These are phyloP conservation scores for Sphaeridia pumilis DNA, from an alignment of 2,888 invertebrate genomes.

Conservation along the genomic window DNA sequence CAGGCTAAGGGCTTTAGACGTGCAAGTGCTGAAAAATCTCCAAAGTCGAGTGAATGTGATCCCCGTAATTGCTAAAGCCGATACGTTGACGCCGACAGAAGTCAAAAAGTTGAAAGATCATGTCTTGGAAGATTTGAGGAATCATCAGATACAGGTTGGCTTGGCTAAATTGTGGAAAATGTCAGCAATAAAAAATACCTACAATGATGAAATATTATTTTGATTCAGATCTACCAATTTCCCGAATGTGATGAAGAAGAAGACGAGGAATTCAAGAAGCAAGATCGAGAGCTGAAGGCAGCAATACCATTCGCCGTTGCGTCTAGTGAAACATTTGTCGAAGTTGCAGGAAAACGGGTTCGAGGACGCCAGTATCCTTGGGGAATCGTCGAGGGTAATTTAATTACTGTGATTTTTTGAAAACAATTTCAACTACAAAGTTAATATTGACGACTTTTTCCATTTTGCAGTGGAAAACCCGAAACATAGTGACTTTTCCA, in stretches of 20 bases:
- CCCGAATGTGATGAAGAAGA: constrained; percentile 92
- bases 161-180: no score
- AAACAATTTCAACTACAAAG: background rate
- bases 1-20: constrained; percentile 72
- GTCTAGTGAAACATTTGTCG: constrained; percentile 75
- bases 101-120: constrained; percentile 70
- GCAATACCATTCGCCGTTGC: constrained; percentile 90
- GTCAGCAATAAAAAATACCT: background rate
- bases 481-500: constrained; percentile 87
- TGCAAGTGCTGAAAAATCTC: constrained; percentile 75
- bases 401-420: background rate
- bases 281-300: constrained; percentile 84
- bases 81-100: constrained; percentile 75
- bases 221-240: constrained; percentile 74
- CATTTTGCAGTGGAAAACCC: constrained; percentile 71
- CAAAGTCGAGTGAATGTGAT: constrained; percentile 91
- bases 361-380: constrained; percentile 89
- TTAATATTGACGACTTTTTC: background rate
- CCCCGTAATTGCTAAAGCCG: constrained; percentile 86
- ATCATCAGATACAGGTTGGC: constrained; percentile 68
- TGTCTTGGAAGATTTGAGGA: constrained; percentile 70
- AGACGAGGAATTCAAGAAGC: constrained; percentile 77
- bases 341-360: constrained; percentile 72
- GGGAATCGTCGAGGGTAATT: constrained; percentile 80
- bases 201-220: background rate